A percentile compares a stretch with the other conserved stretches of the same genome.
phyloP scores from a whole-genome alignment of 2,113 vertebrate genomes.

The Bothrops jararaca region DNA sequence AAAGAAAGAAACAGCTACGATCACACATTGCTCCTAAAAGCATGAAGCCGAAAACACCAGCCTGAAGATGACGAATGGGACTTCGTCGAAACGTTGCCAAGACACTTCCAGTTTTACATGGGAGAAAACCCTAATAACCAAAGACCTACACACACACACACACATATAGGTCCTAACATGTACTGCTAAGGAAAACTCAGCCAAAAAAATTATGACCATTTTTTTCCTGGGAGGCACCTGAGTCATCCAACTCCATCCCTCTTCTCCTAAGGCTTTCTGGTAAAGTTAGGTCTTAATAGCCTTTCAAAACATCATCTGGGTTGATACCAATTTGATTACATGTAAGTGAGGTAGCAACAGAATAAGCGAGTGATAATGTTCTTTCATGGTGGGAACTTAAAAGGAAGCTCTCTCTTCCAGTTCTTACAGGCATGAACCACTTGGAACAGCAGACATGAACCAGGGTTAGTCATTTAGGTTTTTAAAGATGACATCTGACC shows the following conservation, averaged over 20 bases:
- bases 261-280: neutral
- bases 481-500: no score
- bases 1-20: no score
- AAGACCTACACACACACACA: no score
- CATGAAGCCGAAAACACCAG: no score
- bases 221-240: neutral
- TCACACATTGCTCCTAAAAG: no score
- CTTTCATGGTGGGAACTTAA: neutral
- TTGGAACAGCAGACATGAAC: no score
- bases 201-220: neutral
- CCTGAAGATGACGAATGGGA: no score
- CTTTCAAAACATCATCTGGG: neutral
- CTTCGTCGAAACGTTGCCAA: no score
- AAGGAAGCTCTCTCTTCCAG: neutral
- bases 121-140: no score
- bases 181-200: neutral
- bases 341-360: neutral
- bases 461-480: no score
- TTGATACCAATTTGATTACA: neutral
- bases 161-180: neutral
- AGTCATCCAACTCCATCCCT: neutral
- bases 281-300: neutral
- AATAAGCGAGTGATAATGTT: neutral
- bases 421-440: no score
- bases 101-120: no score